Base-by-base conservation (phyloP, 2,888 invertebrate genomes). In the Pyrocoelia pectoralis region DNA sequence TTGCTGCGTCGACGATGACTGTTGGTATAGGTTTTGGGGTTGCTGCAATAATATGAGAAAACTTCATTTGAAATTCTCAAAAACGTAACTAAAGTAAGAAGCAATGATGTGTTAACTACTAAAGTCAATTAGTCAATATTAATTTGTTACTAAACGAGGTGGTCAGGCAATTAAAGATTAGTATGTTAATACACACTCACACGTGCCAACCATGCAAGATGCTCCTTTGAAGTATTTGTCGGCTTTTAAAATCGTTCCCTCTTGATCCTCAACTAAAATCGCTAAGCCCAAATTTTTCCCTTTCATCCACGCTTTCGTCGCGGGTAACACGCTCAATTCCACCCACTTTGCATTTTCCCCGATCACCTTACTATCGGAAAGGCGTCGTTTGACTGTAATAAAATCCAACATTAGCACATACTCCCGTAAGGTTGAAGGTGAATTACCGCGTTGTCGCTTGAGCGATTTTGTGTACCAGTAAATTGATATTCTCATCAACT, bases 201-300 rank as follows among this genome's bases (percentile, higher is more conserved):
- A 80, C 76, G 79, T 68, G 72, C 80, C 82, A 74, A 83, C 82
- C 79, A 77, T 80, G 77, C 84, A 84, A 66, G 81, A 79, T 72
- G 82, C 80, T 67, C 81, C 79, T 70, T 83, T 83, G 76, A 86
- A 84, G 75, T 83, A 84, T 68, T 79, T 78, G 63, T 81, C 78
- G 0, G 86, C 84, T 62, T 82, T 82, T 54, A 86, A 73, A 1
- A 82, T 74, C 61, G 80, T 81, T 4, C 84, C 84, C 54, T 86
- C 86, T 74, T 87, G 86, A 74, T 87, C 86, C 75, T 87, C 87
- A 15, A 87, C 85, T 69, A 85, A 81, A n/a, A 87, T 79, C 10
- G 83, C 83, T 61, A 87, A 71, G 0, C 87, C 75, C 76, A 83
- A 63, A 71, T 80, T 73, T 70, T 71, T 76, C 67, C 83, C 83